A percentile compares a stretch with the other conserved stretches of the same genome.
Conservation (phyloP, 2,113 vertebrate genomes). For the Corythornis madagascariensis region DNA sequence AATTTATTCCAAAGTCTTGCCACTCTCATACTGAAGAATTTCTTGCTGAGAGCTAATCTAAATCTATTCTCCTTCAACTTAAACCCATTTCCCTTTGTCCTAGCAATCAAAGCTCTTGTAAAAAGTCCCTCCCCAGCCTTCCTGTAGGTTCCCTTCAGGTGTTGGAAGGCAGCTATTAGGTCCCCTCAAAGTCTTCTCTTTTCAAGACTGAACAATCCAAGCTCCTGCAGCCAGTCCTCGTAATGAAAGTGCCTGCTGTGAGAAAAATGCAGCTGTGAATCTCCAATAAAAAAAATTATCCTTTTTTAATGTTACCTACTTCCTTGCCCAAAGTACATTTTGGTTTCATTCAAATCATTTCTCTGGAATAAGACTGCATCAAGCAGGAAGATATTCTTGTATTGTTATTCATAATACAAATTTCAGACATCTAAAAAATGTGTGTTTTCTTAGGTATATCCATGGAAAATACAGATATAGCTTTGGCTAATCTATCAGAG, state of each 20-base stretch:
- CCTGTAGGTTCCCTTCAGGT: too few relatives aligned
- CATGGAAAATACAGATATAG: not conserved
- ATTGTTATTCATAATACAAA: fast-evolving
- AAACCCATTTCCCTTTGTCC: too few relatives aligned
- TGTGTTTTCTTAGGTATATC: not conserved
- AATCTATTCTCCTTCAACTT: too few relatives aligned
- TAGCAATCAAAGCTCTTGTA: too few relatives aligned
- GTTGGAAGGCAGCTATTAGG: too few relatives aligned
- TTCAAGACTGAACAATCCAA: too few relatives aligned
- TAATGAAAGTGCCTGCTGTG: not conserved
- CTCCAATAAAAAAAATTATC: not conserved
- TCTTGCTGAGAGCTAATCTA: too few relatives aligned
- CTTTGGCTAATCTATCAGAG: not conserved
- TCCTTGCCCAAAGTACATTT: not conserved
- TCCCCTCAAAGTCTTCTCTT: too few relatives aligned
- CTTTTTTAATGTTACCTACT: not conserved
- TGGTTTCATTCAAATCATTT: not conserved
- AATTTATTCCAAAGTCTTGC: too few relatives aligned
- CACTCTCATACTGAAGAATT: too few relatives aligned
- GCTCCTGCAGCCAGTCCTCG: too few relatives aligned
- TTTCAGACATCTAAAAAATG: not conserved
- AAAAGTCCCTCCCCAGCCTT: too few relatives aligned
- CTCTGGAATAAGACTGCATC: not conserved
- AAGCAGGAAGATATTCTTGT: not conserved
- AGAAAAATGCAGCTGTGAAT: not conserved